phyloP scores from a whole-genome alignment of 2,797 vertebrate species.

The Enteromius trimaculatus region DNA sequence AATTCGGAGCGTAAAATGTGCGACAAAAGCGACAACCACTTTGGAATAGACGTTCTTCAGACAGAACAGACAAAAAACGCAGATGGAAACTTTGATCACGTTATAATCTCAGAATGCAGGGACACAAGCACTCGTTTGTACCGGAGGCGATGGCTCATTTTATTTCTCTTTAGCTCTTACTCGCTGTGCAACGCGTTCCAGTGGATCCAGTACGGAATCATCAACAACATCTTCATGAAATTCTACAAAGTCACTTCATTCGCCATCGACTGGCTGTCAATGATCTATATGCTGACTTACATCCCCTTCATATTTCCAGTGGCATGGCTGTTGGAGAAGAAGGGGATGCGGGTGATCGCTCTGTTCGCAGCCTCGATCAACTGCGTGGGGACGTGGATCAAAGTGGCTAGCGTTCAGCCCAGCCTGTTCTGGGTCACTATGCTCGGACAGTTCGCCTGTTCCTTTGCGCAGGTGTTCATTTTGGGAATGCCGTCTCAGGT shows the following conservation, averaged over 20 bases:
- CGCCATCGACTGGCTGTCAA: conserved; percentile 89
- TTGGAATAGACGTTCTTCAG: conserved; percentile 18
- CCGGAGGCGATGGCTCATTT: conserved; percentile 81
- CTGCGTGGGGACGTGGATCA: conserved; percentile 89
- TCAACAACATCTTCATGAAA: conserved; percentile 85
- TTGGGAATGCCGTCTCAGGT: conserved; percentile 90
- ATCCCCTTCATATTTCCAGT: conserved; percentile 92
- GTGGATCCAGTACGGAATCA: conserved; percentile 97
- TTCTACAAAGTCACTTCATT: conserved; percentile 85
- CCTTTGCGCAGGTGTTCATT: conserved; percentile 92
- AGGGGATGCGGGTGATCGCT: conserved; percentile 86
- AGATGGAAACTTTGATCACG: conserved; percentile 32
- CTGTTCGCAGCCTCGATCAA: conserved; percentile 87
- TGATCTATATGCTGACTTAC: conserved; percentile 93
- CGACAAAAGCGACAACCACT: background rate
- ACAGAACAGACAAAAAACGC: conserved; percentile 7
- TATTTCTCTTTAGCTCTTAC: conserved; percentile 87
- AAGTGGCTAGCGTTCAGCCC: conserved; percentile 84
- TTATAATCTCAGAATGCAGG: conserved; percentile 42
- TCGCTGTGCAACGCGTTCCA: conserved; percentile 94
- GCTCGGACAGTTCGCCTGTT: conserved; percentile 83
- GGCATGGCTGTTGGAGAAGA: conserved; percentile 89
- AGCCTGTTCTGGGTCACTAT: conserved; percentile 84
- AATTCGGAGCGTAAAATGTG: background rate
- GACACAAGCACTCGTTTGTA: conserved; percentile 71